A percentile compares a stretch with the other conserved stretches of the same genome.
Evolutionary conservation across 2,797 vertebrate species (phyloP).

Genomic region (Sphenodon punctatus): DNA sequence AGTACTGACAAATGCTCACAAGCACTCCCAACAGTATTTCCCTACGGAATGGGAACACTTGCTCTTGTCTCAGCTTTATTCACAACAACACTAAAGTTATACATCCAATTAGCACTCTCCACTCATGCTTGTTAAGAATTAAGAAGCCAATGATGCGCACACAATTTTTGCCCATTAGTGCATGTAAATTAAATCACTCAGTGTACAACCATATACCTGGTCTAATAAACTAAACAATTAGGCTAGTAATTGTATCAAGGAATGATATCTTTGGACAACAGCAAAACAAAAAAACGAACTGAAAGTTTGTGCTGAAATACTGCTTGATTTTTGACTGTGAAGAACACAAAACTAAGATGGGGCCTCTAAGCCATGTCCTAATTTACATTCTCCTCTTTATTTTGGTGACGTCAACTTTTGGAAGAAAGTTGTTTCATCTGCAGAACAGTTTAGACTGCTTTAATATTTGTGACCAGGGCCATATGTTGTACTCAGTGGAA

Average conservation of each 20-base stretch:
- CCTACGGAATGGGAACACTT: no score
- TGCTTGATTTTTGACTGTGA: neutral
- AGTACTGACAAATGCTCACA: no score
- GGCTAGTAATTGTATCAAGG: constrained; percentile 26
- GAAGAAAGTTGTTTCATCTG: neutral
- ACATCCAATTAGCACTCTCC: neutral
- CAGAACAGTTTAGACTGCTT: neutral
- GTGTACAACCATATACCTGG: constrained; percentile 5
- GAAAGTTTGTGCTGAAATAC: neutral
- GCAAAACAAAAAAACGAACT: constrained; percentile 23
- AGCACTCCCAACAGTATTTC: no score
- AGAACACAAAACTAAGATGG: neutral
- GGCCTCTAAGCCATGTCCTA: neutral
- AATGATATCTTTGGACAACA: neutral
- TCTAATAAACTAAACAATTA: constrained; percentile 39
- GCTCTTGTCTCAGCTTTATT: no score
- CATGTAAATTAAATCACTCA: constrained; percentile 29
- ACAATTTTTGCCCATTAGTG: constrained; percentile 27
- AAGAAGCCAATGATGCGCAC: neutral
- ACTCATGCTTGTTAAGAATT: constrained; percentile 31
- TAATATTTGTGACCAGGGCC: neutral
- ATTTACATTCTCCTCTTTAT: neutral
- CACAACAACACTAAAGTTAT: neutral
- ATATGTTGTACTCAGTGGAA: neutral
- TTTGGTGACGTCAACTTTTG: neutral